These are phyloP conservation scores for Ladona fulva DNA, from an alignment of 1,140 invertebrate genomes.

Conservation along the genomic window DNA sequence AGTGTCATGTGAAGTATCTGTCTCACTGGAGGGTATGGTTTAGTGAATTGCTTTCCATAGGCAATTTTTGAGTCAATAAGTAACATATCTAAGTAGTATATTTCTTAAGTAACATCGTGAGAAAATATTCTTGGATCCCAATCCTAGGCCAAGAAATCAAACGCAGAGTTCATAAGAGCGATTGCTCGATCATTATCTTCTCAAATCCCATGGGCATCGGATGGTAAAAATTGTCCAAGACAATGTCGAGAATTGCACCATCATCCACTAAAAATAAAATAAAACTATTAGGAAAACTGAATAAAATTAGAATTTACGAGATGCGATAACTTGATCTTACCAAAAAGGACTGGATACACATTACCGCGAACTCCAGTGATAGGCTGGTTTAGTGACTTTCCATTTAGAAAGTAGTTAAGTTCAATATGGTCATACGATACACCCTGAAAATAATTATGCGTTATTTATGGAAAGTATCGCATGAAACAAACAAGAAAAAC, in stretches of 20 bases:
- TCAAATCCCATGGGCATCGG: slow-evolving; percentile 83
- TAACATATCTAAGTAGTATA: no score
- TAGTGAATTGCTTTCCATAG: no score
- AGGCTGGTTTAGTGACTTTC: slow-evolving; percentile 74
- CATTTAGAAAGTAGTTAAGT: slow-evolving; percentile 92
- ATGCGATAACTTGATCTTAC: slow-evolving; percentile 44
- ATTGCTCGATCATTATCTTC: slow-evolving; percentile 95
- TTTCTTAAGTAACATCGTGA: no score
- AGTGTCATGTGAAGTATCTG: no score
- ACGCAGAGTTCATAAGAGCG: slow-evolving; percentile 67
- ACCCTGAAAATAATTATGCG: slow-evolving; percentile 46
- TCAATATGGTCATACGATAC: slow-evolving; percentile 94
- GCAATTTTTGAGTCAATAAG: no score
- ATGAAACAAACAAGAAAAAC: neutral
- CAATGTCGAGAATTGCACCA: slow-evolving; percentile 91
- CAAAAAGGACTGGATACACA: slow-evolving; percentile 88
- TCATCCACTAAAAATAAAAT: slow-evolving; percentile 77
- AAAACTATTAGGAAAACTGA: slow-evolving; percentile 18
- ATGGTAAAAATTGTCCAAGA: slow-evolving; percentile 80
- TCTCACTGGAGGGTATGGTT: no score
- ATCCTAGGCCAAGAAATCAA: neutral
- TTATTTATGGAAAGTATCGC: neutral
- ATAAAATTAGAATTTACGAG: neutral
- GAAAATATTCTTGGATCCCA: no score
- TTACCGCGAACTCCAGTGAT: slow-evolving; percentile 82